Base-by-base conservation (phyloP, 2,888 invertebrate genomes). In the Phortica magna region DNA sequence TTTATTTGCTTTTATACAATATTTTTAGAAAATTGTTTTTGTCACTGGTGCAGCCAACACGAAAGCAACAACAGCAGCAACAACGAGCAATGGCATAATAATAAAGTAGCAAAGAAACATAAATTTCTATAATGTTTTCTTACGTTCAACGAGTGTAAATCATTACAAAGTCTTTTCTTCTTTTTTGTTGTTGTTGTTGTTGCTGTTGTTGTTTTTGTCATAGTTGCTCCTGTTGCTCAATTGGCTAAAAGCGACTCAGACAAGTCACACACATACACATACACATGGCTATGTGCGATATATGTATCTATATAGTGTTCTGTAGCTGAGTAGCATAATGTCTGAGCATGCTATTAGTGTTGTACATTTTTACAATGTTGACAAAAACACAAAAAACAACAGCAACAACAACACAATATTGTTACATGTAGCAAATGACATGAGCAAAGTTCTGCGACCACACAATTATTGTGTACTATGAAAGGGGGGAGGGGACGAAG, bases 61-160 rank as follows among this genome's bases (percentile, higher is more conserved):
- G 68, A 71, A 74, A 71, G 73, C 78, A 31, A 77, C 77, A 77
- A 80, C 79, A 42, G 31, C 67, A 42, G n/a, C 68, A 70, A 22
- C 12, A 68, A 42, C 19, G 68, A 43, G 57, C 77, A 80, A 79
- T 79, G 84, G 83, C 67, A 85, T 87, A 87, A 88, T 88, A 88
- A 78, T 84, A 68, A 85, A 85, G 82, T 88, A 84, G 82, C 85
- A 88, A 86, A 88, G 84, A 88, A 85, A 88, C 88, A 88, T 88
- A 85, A 88, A 88, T 85, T 88, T 85, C 72, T 77, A 76, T 83
- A 81, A n/a, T 61, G 48, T 73, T 43, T 75, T 65, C 67, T 39
- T 74, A 59, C 41, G 10, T 17, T 65, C 48, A 59, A 55, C 43
- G 39, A 43, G 76, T 65, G 71, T 74, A 74, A 73, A 75, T 75